These are phyloP conservation scores for Bursaphelenchus mucronatus DNA, from an alignment of 1,140 invertebrate genomes.

Conservation along the genomic window DNA sequence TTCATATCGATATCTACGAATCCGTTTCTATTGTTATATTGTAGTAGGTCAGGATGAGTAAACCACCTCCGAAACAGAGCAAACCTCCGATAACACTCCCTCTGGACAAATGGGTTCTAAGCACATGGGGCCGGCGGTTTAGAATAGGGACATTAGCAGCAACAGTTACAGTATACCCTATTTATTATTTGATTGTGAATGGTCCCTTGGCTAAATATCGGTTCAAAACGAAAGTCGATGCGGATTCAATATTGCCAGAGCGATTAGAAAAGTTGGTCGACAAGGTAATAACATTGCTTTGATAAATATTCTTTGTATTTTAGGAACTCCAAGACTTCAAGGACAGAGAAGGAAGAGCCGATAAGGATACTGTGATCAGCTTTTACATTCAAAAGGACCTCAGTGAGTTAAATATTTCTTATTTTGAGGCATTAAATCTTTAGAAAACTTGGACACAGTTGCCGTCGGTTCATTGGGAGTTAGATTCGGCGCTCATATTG, in stretches of 20 bases:
- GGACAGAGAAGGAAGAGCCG: neutral
- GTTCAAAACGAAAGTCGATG: neutral
- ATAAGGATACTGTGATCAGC: neutral
- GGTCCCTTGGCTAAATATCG: neutral
- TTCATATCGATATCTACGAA: neutral
- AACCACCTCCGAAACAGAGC: slow-evolving; percentile 1
- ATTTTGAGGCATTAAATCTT: neutral
- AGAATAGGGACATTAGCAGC: slow-evolving; percentile 4
- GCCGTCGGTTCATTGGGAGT: neutral
- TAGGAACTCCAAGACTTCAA: neutral
- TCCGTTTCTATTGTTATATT: no score
- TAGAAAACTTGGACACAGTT: slow-evolving; percentile 19
- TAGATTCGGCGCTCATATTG: slow-evolving; percentile 17
- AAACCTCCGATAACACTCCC: neutral
- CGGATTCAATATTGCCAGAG: slow-evolving; percentile 2
- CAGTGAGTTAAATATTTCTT: slow-evolving; percentile 4
- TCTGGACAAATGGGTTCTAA: slow-evolving; percentile 7
- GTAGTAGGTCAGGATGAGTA: neutral
- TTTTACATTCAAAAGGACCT: slow-evolving; percentile 5
- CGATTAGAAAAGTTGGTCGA: slow-evolving; percentile 3
- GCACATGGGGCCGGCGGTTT: slow-evolving; percentile 2
- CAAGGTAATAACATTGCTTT: slow-evolving; percentile 1
- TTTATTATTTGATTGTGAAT: slow-evolving; percentile 2
- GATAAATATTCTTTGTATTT: slow-evolving; percentile 9
- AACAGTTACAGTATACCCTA: slow-evolving; percentile 5